Conservation (phyloP, 2,888 invertebrate species). For the Lissonota sp. region DNA sequence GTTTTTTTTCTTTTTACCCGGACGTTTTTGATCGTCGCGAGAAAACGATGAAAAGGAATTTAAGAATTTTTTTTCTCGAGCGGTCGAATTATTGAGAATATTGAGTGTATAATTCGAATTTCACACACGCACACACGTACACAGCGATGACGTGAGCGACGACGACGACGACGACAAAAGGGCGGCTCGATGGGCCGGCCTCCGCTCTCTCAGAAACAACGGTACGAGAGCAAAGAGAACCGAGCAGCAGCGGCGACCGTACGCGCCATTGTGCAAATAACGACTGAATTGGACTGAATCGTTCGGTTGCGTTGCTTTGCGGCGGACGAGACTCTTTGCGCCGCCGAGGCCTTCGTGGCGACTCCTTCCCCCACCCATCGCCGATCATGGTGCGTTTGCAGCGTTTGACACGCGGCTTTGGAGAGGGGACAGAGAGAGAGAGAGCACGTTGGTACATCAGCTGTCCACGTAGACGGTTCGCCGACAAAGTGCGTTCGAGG, state of each 20-base stretch:
- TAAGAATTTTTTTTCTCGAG: background rate
- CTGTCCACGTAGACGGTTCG: constrained; percentile 13
- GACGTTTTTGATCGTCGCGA: no score
- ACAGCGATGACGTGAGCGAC: background rate
- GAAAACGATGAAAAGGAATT: no score
- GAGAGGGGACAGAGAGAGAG: background rate
- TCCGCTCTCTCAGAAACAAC: constrained; percentile 82
- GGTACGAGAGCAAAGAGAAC: constrained; percentile 62
- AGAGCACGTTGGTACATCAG: background rate
- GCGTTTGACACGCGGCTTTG: background rate
- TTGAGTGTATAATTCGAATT: background rate
- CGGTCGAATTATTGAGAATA: background rate
- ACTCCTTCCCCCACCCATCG: background rate
- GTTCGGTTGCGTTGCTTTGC: background rate
- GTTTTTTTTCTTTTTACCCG: no score
- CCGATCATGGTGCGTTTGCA: constrained; percentile 3
- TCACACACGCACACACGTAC: constrained; percentile 1
- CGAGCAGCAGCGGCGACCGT: constrained; percentile 70
- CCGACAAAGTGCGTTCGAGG: constrained; percentile 20
- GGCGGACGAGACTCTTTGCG: no score
- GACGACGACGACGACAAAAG: constrained; percentile 65
- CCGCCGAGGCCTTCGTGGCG: background rate
- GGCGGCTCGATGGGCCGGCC: constrained; percentile 78
- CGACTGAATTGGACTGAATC: constrained; percentile 78
- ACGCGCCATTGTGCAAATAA: constrained; percentile 82